Evolutionary conservation across 2,113 vertebrate species (phyloP).

Genomic region (Halichoeres trimaculatus): DNA sequence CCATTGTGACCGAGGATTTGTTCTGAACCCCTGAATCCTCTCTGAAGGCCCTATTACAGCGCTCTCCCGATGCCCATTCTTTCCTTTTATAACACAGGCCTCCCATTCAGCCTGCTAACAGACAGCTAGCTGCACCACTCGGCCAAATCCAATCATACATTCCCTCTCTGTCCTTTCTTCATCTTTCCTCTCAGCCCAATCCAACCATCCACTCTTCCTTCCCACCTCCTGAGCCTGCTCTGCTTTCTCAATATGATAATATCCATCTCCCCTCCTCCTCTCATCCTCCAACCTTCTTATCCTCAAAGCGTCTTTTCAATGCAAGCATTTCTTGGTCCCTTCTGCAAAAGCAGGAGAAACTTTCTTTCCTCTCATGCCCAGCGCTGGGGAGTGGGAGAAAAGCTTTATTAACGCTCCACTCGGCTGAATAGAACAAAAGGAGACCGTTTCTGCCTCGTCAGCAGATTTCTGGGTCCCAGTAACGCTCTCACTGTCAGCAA

Average conservation of each 20-base stretch:
- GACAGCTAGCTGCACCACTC: conserved; percentile 31
- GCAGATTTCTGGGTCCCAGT: conserved; percentile 63
- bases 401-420: conserved; percentile 64
- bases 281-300: conserved; percentile 41
- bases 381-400: conserved; percentile 35
- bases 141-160: conserved; percentile 67
- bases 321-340: conserved; percentile 45
- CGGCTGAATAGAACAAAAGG: conserved; percentile 70
- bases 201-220: conserved; percentile 32
- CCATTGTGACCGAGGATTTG: conserved; percentile 65
- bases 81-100: conserved; percentile 58
- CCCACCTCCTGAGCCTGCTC: conserved; percentile 40
- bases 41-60: conserved; percentile 69
- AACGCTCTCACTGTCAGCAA: conserved; percentile 67
- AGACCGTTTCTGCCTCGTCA: conserved; percentile 59
- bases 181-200: conserved; percentile 56
- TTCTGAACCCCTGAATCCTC: conserved; percentile 64
- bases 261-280: conserved; percentile 45
- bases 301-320: conserved; percentile 63
- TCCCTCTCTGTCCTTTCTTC: conserved; percentile 35
- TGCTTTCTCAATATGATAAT: conserved; percentile 51
- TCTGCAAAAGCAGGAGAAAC: conserved; percentile 34
- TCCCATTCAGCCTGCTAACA: conserved; percentile 53
- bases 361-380: conserved; percentile 18
- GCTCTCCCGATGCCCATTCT: conserved; percentile 52